Percentiles rank a stretch among this genome's conserved stretches.
Evolutionary conservation across 2,888 invertebrate species (phyloP).

Genomic region (Drosophila colorata): DNA sequence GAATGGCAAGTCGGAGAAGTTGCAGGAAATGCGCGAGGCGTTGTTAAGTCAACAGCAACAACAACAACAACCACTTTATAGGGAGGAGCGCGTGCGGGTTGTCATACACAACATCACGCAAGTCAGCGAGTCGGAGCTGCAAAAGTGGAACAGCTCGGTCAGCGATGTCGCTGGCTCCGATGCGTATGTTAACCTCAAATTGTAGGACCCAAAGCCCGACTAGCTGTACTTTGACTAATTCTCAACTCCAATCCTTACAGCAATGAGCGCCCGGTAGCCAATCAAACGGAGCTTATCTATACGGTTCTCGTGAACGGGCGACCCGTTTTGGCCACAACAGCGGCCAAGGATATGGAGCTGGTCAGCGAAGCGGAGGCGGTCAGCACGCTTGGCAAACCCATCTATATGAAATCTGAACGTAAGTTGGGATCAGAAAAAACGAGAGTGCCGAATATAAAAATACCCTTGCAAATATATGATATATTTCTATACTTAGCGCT

Average conservation of each 20-base stretch:
- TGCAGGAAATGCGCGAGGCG: constrained; percentile 58
- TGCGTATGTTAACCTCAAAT: constrained; percentile 81
- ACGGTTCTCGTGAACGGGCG: constrained; percentile 92
- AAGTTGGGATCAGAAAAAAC: constrained; percentile 83
- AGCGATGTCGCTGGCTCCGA: constrained; percentile 60
- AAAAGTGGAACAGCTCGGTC: constrained; percentile 67
- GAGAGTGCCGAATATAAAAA: too few relatives aligned
- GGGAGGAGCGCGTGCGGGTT: constrained; percentile 87
- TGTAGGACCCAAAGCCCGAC: constrained; percentile 60
- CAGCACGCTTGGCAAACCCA: constrained; percentile 90
- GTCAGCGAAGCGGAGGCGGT: constrained; percentile 92
- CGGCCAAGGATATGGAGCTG: constrained; percentile 93
- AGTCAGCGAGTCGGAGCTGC: constrained; percentile 85
- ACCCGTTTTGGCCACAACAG: constrained; percentile 92
- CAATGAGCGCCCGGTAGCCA: constrained; percentile 83
- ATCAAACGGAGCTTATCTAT: constrained; percentile 89
- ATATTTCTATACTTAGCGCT: too few relatives aligned
- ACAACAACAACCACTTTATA: constrained; percentile 59
- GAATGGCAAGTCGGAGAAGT: constrained; percentile 78
- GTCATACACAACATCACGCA: constrained; percentile 89
- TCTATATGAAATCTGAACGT: constrained; percentile 95
- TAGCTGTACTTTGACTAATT: neutral
- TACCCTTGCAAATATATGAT: too few relatives aligned
- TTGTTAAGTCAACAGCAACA: constrained; percentile 54
- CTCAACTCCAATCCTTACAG: constrained; percentile 46